Evolutionary conservation across 1,140 invertebrate genomes (phyloP), one percentile per base, ranked within the genome.

Genomic region (Ips nitidus): DNA sequence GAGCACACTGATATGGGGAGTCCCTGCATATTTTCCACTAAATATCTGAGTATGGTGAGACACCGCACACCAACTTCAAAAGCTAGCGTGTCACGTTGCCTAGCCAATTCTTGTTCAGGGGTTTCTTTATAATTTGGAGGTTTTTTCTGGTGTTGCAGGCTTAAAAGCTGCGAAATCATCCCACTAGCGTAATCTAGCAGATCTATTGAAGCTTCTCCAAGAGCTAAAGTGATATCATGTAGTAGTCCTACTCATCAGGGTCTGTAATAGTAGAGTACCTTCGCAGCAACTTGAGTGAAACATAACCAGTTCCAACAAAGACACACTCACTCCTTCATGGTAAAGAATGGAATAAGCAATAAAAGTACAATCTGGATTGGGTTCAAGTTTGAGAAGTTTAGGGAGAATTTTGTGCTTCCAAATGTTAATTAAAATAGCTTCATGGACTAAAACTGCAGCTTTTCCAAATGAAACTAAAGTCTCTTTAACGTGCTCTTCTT

Each of bases 361-460:
- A 74, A 93, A 92, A 1, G 89, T 90, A 74, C 87, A 87, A 45
- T 83, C 76, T 0, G 89, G 86, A 58, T 89, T 83, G 1, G 83
- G 83, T 71, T 87, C 84, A 37, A 88, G 75, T 75, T 88, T 84
- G 6, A 92, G 75, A n/a, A 94, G 80, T 77, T 87, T 80, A 2
- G 90, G 90, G 68, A 91, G 86, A 40, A 93, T 84, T 74, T 90
- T 89, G 45, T 87, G 80, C 69, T 90, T 90, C 91, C 92, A 94
- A 45, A 93, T 80, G 73, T 87, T 86, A 45, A 92, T 86, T 77
- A 89, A 86, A 70, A 92, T 90, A 0, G 89, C 87, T 82, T 94
- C 91, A 69, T 90, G 85, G 47, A 93, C 85, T 43, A 94, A 78
- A 36, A 91, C 73, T 1, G 86, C 84, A 3, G 90, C 81, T 81